A percentile compares a stretch with the other conserved stretches of the same genome.
These are phyloP conservation scores for Blomia tropicalis DNA, from an alignment of 2,888 invertebrate species.

Conservation along the genomic window DNA sequence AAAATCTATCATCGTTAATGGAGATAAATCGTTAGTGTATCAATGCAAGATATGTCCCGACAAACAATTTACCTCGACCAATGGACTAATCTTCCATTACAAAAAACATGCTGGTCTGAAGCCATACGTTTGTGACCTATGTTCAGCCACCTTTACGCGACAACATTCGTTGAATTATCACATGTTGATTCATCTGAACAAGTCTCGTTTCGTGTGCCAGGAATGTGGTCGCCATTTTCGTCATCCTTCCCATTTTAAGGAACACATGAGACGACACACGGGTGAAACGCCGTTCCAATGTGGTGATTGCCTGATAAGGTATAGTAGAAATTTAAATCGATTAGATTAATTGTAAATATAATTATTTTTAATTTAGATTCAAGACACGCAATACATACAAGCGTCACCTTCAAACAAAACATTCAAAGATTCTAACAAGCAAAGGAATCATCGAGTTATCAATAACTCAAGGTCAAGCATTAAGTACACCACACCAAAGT, in stretches of 20 bases:
- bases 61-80: constrained; percentile 44
- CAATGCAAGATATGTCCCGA: constrained; percentile 43
- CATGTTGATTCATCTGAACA: constrained; percentile 46
- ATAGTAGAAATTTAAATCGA: neutral
- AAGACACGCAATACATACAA: constrained; percentile 47
- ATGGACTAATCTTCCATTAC: constrained; percentile 46
- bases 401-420: constrained; percentile 44
- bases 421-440: constrained; percentile 44
- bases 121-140: constrained; percentile 45
- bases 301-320: constrained; percentile 36
- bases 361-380: constrained; percentile 33
- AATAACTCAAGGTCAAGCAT: neutral
- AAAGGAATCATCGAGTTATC: constrained; percentile 40
- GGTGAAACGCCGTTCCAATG: constrained; percentile 43
- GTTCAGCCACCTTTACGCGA: constrained; percentile 44
- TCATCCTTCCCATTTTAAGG: constrained; percentile 46
- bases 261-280: constrained; percentile 44
- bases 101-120: constrained; percentile 47
- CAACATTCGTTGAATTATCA: constrained; percentile 47
- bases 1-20: constrained; percentile 14
- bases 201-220: constrained; percentile 44
- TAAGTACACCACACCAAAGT: neutral
- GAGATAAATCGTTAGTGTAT: constrained; percentile 28
- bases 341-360: neutral
- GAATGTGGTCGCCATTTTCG: constrained; percentile 46